A percentile compares a stretch with the other conserved stretches of the same genome.
phyloP scores from a whole-genome alignment of 2,888 invertebrate species.

The Melikaiella ostensackeni region DNA sequence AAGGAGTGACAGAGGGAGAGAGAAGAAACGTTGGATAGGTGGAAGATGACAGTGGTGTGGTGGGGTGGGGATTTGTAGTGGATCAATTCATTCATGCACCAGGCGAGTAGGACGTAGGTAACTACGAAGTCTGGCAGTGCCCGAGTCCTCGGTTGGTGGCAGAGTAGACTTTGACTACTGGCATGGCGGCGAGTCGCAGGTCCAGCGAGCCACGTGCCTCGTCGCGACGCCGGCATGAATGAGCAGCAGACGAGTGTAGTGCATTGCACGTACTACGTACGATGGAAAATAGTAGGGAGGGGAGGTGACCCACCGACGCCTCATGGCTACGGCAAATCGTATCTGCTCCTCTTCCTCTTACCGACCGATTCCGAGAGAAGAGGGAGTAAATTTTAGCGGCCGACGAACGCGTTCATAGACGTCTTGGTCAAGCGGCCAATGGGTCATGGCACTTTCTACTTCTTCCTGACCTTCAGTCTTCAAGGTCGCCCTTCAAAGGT shows the following conservation, averaged over 20 bases:
- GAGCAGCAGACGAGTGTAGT: slow-evolving; percentile 61
- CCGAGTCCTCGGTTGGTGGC: slow-evolving; percentile 52
- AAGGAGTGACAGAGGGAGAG: slow-evolving; percentile 42
- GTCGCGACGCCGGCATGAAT: slow-evolving; percentile 63
- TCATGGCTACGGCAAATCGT: slow-evolving; percentile 60
- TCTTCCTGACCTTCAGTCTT: slow-evolving; percentile 4
- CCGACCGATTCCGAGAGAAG: slow-evolving; percentile 19
- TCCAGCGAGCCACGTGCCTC: slow-evolving; percentile 51
- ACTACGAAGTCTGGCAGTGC: slow-evolving; percentile 56
- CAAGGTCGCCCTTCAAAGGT: slow-evolving; percentile 1
- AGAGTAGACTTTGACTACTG: slow-evolving; percentile 54
- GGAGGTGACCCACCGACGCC: slow-evolving; percentile 58
- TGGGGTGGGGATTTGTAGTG: slow-evolving; percentile 57
- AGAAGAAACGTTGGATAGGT: slow-evolving; percentile 56
- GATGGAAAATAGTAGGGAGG: slow-evolving; percentile 67
- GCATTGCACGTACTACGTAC: slow-evolving; percentile 38
- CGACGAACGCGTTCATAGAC: slow-evolving; percentile 1
- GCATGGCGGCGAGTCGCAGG: slow-evolving; percentile 24
- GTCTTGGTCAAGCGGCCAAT: slow-evolving; percentile 27
- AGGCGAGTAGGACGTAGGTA: slow-evolving; percentile 55
- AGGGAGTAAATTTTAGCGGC: slow-evolving; percentile 27
- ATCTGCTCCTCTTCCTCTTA: slow-evolving; percentile 59
- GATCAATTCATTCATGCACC: slow-evolving; percentile 62
- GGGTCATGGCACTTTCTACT: slow-evolving; percentile 7
- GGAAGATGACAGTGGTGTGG: slow-evolving; percentile 54